Percentiles rank a stretch among this genome's conserved stretches.
Conservation (phyloP, 2,888 invertebrate species). For the Conchocele bisecta region DNA sequence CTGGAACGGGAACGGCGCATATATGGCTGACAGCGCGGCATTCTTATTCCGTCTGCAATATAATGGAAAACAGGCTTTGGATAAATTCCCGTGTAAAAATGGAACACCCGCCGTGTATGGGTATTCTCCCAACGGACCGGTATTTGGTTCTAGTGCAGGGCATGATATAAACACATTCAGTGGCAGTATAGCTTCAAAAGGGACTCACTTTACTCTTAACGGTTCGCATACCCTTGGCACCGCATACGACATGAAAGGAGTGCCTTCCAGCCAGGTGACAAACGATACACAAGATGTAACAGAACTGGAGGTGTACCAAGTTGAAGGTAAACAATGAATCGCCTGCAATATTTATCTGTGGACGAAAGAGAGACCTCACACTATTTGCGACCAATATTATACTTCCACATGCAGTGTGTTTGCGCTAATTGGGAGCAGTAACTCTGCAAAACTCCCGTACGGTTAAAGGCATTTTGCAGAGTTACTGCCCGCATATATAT, state of each 20-base stretch:
- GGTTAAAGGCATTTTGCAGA: no score
- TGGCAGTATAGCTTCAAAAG: slow-evolving; percentile 1
- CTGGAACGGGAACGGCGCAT: slow-evolving; percentile 19
- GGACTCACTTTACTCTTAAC: slow-evolving; percentile 9
- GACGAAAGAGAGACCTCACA: no score
- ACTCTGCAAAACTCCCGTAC: no score
- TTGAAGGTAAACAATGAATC: slow-evolving; percentile 36
- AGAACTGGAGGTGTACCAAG: slow-evolving; percentile 42
- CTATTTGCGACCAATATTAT: no score
- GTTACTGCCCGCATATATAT: no score
- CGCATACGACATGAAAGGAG: slow-evolving; percentile 26
- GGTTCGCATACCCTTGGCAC: background rate
- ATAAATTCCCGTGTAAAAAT: slow-evolving; percentile 2
- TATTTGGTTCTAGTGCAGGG: slow-evolving; percentile 21
- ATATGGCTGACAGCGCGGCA: slow-evolving; percentile 16
- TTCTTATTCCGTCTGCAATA: slow-evolving; percentile 24
- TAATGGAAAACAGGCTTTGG: background rate
- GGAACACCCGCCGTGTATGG: slow-evolving; percentile 4
- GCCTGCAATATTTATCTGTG: no score
- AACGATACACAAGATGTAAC: slow-evolving; percentile 33
- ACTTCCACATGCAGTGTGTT: no score
- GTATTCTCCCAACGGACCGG: slow-evolving; percentile 11
- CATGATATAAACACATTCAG: slow-evolving; percentile 20
- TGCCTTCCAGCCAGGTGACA: slow-evolving; percentile 14
- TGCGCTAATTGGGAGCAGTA: no score